Base-by-base conservation (phyloP, 1,140 invertebrate genomes). In the Macrocentrus cingulum region DNA sequence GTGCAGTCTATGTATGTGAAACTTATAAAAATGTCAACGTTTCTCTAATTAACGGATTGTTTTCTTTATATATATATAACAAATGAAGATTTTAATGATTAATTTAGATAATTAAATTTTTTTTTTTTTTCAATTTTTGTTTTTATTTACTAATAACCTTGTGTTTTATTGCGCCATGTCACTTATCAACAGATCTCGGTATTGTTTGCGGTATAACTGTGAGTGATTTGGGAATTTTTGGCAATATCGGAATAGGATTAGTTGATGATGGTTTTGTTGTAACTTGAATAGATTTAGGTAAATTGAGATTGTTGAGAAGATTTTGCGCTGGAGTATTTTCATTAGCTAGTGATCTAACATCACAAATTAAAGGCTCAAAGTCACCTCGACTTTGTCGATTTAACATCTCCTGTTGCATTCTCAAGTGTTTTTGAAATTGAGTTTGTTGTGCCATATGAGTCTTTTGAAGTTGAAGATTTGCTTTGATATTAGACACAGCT, bases 201-300 rank as follows among this genome's bases (percentile, higher is more conserved):
- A 84, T 74, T 11, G 81, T 84, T 66, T 90, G 87, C 0, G 87
- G 87, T 62, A 89, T 89, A 50, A 90, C 87, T 1, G 88, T 90
- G 37, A 89, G 69, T 1, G 87, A 89, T 70, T 88, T 89, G 8
- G 88, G 88, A 66, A 90, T 89, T 76, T 88, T 89, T 41, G 88
- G 87, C 76, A 90, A 75, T 57, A 75, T 77, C 55, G 76, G 72
- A 58, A 78, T 76, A 25, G 71, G 68, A 56, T 63, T 67, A 15
- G 16, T 58, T 7, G 56, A 58, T n/a, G n/a, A n/a, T 52, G 68
- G 67, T 61, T 79, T 79, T 0, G 77, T 78, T 16, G 78, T 80
- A 23, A 79, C 78, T 53, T 80, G 78, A 60, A 80, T 79, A 3
- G 76, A 78, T 55, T 79, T 80, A 2, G 78, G 78, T 52, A 80